Base-by-base conservation (phyloP, 53 echinoderm and acorn worm genomes). In the Stichopus horrens region DNA sequence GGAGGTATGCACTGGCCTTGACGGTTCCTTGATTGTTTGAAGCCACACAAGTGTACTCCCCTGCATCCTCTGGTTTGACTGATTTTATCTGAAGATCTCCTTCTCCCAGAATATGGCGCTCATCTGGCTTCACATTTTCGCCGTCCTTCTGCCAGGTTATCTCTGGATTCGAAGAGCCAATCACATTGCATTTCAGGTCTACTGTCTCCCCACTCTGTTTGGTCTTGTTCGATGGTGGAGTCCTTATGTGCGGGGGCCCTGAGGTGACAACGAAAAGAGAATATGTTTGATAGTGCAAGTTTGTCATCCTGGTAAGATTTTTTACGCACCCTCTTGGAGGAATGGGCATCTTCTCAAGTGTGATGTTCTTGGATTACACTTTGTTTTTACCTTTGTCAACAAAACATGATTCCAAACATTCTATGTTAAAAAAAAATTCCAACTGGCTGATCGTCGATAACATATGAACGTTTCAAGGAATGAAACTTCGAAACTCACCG, bases 211-310 rank as follows among this genome's bases (percentile, higher is more conserved):
- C 99, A 4, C 89, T 91, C 13, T 91, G 86, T 5, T 89, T 67
- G 4, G 93, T 91, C 1, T 92, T 87, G 73, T 99, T 99, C 67
- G 84, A 54, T 10, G 99, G 99, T 19, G 58, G 11, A 9, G 74
- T 76, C 9, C 56, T 82, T 56, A 99, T 92, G 19, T 89, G 88
- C 20, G 99, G 99, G 7, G 93, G 96, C 52, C 99, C 99, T 99
- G 37, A n/a, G 68, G 68, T 14, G 13, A 67, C 68, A 67, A 67
- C 1, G n/a, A 14, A 37, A 37, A 37, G 37, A 37, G 37, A 2
- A 37, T 37, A 37, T 37, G 37, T 37, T 37, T 37, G 37, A 37
- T 37, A 37, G 37, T 37, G 37, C 0, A 37, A 37, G 37, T 37
- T 37, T 37, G 37, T 37, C 37, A 37, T 1, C 37, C 37, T 0